Percentiles rank a stretch among this genome's conserved stretches.
phyloP scores from a whole-genome alignment of 2,888 invertebrate genomes.

The Conomelus anceps region DNA sequence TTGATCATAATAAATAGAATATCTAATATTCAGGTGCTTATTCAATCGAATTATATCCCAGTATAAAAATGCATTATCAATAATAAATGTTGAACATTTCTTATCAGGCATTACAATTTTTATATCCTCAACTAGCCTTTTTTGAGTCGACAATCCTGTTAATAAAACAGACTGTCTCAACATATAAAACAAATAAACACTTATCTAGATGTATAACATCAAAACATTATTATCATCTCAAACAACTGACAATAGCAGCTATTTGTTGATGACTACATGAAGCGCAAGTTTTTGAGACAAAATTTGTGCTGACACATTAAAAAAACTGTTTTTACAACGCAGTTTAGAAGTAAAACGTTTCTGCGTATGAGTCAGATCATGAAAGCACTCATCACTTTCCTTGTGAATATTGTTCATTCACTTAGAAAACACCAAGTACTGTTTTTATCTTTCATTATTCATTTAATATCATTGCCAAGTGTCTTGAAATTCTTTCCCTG shows the following conservation, averaged over 20 bases:
- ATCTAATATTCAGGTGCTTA: neutral
- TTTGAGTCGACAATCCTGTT: neutral
- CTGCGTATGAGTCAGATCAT: neutral
- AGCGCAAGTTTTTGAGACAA: neutral
- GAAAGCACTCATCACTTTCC: neutral
- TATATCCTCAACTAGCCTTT: neutral
- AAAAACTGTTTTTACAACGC: neutral
- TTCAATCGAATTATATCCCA: neutral
- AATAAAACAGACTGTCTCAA: neutral
- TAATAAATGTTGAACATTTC: neutral
- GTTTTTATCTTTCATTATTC: neutral
- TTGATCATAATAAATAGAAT: neutral
- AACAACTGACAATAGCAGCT: neutral
- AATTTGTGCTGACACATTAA: neutral
- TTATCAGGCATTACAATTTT: neutral
- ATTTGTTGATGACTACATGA: neutral
- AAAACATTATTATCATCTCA: neutral
- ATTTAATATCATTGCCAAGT: neutral
- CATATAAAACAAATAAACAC: neutral
- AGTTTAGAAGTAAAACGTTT: neutral
- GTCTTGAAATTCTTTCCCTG: conserved; percentile 3
- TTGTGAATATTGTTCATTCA: neutral
- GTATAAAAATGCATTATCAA: neutral
- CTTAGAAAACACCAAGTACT: neutral
- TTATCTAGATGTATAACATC: neutral